Percentiles rank a stretch among this genome's conserved stretches.
phyloP scores from a whole-genome alignment of 2,113 vertebrate genomes.

The Grammomys dolichurus region DNA sequence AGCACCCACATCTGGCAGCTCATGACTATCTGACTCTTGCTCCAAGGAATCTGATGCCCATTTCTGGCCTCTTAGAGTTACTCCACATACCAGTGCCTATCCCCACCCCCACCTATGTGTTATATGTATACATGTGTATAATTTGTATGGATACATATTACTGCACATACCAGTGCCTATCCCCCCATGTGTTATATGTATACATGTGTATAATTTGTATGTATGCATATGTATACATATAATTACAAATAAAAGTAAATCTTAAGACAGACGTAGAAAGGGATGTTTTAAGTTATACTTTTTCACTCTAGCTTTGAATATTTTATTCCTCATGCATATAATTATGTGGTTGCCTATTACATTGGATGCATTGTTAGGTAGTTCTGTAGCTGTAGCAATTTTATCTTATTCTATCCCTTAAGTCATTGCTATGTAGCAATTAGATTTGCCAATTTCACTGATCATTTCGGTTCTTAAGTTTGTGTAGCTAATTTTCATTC shows the following conservation, averaged over 20 bases:
- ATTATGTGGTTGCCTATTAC: background rate
- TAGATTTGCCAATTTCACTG: background rate
- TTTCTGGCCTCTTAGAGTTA: too few relatives aligned
- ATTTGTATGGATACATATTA: too few relatives aligned
- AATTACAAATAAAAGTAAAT: background rate
- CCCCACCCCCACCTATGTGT: background rate
- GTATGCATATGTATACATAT: background rate
- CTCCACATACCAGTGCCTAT: too few relatives aligned
- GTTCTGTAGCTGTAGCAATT: background rate
- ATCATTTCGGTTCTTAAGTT: background rate
- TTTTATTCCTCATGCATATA: background rate
- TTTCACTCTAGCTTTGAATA: conserved; percentile 5
- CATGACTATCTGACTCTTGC: background rate
- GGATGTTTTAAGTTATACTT: background rate
- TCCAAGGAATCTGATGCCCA: too few relatives aligned
- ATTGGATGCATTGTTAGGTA: background rate
- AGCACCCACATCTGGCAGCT: background rate
- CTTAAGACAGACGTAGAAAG: background rate
- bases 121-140: background rate
- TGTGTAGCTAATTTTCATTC: background rate
- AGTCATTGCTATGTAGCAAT: conserved; percentile 1
- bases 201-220: too few relatives aligned
- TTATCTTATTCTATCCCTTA: background rate
- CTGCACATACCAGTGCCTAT: too few relatives aligned
- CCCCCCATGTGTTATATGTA: too few relatives aligned